Evolutionary conservation across 2,888 invertebrate species (phyloP).

Genomic region (Sympetrum striolatum): DNA sequence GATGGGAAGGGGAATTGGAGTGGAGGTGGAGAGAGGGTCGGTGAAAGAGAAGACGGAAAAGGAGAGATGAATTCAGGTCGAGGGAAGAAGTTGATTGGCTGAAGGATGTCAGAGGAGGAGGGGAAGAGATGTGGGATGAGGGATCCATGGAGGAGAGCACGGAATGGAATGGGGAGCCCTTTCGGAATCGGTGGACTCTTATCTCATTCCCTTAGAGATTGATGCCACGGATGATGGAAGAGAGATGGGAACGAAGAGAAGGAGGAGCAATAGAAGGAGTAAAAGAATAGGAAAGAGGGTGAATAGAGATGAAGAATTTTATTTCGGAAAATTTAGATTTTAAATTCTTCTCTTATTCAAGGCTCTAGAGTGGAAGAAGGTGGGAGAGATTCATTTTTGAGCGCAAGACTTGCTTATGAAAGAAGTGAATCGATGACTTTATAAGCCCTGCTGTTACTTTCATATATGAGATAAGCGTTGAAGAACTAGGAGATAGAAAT

Average conservation of each 20-base stretch:
- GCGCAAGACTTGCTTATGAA: too few relatives aligned
- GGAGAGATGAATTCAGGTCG: neutral
- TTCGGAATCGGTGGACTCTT: neutral
- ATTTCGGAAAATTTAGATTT: too few relatives aligned
- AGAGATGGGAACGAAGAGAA: neutral
- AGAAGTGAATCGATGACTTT: too few relatives aligned
- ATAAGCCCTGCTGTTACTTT: too few relatives aligned
- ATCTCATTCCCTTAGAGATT: constrained; percentile 10
- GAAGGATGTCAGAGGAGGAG: neutral
- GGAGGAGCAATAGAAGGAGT: neutral
- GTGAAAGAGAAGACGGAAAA: neutral
- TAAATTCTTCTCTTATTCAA: neutral
- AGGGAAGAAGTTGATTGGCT: neutral
- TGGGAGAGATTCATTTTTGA: neutral
- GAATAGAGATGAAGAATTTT: neutral
- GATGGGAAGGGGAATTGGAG: neutral
- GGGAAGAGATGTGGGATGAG: neutral
- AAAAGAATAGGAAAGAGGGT: neutral
- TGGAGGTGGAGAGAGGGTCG: neutral
- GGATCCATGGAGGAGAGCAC: neutral
- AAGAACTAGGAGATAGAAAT: too few relatives aligned
- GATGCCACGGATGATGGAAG: neutral
- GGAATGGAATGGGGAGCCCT: neutral
- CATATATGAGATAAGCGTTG: too few relatives aligned
- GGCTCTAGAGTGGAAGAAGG: neutral